phyloP scores from a whole-genome alignment of 2,888 invertebrate species.

The Aphrophora alni region DNA sequence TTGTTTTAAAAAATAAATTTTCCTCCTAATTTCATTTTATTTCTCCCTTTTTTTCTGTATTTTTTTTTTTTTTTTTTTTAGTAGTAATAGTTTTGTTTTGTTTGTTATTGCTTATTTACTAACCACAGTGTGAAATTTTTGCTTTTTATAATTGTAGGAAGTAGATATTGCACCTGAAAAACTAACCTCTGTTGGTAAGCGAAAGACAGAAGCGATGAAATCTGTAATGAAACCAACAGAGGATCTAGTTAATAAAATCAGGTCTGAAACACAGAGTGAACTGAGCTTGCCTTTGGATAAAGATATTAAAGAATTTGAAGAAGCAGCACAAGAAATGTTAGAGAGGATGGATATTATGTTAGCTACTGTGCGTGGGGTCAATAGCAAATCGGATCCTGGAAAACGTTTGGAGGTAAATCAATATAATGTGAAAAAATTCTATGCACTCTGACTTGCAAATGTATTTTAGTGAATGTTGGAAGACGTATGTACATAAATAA shows the following conservation, averaged over 20 bases:
- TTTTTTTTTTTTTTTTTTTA: no score
- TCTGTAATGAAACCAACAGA: constrained; percentile 19
- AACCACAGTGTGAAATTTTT: neutral
- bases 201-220: constrained; percentile 10
- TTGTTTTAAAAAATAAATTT: no score
- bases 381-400: constrained; percentile 66
- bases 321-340: constrained; percentile 58
- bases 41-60: no score
- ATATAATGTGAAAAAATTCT: neutral
- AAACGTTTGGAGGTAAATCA: constrained; percentile 66
- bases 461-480: no score
- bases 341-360: constrained; percentile 66
- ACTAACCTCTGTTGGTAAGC: neutral
- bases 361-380: constrained; percentile 65
- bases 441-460: no score
- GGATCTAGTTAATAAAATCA: neutral
- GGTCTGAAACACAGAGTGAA: constrained; percentile 1
- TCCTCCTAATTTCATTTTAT: no score
- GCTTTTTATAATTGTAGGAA: neutral
- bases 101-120: neutral
- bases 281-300: constrained; percentile 44
- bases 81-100: no score
- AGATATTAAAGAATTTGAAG: constrained; percentile 53
- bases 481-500: no score
- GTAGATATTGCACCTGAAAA: neutral